These are phyloP conservation scores for Leptinotarsa defecta DNA, from an alignment of 1,140 invertebrate species.

Conservation along the genomic window DNA sequence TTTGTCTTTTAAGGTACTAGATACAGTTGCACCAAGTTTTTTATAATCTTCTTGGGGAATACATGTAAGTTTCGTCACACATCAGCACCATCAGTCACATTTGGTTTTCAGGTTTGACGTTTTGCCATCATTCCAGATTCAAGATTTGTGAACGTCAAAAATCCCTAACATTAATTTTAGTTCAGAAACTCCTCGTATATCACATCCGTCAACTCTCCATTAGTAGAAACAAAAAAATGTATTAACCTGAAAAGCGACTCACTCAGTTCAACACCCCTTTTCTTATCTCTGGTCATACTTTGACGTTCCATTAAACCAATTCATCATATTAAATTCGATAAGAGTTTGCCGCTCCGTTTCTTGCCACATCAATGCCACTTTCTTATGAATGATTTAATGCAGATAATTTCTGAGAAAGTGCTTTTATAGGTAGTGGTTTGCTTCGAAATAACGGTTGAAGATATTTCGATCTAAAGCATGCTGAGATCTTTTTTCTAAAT, in stretches of 20 bases:
- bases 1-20: too few relatives aligned
- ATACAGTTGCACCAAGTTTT: too few relatives aligned
- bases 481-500: too few relatives aligned
- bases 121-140: too few relatives aligned
- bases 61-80: too few relatives aligned
- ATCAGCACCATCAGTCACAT: too few relatives aligned
- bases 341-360: constrained; percentile 9
- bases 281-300: constrained; percentile 19
- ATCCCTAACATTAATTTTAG: too few relatives aligned
- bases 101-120: too few relatives aligned
- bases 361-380: constrained; percentile 13
- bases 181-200: too few relatives aligned
- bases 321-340: constrained; percentile 30
- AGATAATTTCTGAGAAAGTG: constrained; percentile 1
- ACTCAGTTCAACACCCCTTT: background rate
- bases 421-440: background rate
- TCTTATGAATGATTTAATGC: constrained; percentile 12
- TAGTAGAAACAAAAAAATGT: background rate
- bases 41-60: too few relatives aligned
- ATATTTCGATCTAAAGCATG: too few relatives aligned
- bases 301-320: constrained; percentile 29
- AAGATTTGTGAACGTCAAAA: too few relatives aligned
- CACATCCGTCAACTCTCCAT: background rate
- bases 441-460: background rate
- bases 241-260: background rate